Evolutionary conservation across 2,888 invertebrate species (phyloP).

Genomic region (Tetragnatha montana): DNA sequence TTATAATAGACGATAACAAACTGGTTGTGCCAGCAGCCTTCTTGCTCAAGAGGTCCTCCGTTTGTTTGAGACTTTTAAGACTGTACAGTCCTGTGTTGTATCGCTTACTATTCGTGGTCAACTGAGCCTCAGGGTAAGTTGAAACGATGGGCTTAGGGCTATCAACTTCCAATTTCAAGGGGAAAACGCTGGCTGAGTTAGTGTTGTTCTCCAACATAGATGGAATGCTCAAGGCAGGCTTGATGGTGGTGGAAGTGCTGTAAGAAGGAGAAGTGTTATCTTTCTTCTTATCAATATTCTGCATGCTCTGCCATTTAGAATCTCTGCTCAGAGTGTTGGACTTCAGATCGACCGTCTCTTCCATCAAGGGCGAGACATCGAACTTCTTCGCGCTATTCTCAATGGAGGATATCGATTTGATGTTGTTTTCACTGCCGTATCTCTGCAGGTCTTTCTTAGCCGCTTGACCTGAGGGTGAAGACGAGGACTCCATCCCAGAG

Average conservation of each 20-base stretch:
- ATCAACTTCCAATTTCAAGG: conserved; percentile 61
- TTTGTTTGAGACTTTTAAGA: conserved; percentile 53
- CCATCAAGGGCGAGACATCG: not conserved
- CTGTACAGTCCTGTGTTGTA: conserved; percentile 67
- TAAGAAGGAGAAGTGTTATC: conserved; percentile 14
- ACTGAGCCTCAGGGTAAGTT: conserved; percentile 68
- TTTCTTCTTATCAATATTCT: conserved; percentile 49
- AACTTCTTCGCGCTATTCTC: conserved; percentile 27
- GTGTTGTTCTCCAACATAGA: conserved; percentile 32
- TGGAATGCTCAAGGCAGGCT: conserved; percentile 57
- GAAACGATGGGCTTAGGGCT: conserved; percentile 66
- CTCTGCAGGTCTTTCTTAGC: conserved; percentile 61
- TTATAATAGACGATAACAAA: conserved; percentile 59
- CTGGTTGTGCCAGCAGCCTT: conserved; percentile 42
- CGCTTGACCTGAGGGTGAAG: not conserved
- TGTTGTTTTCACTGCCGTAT: conserved; percentile 59
- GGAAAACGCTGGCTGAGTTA: conserved; percentile 18
- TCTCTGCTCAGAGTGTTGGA: conserved; percentile 27
- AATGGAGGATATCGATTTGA: conserved; percentile 31
- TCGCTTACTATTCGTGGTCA: conserved; percentile 55
- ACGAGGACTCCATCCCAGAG: conserved; percentile 77
- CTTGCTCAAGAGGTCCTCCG: conserved; percentile 61
- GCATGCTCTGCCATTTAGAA: conserved; percentile 67
- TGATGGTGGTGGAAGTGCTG: conserved; percentile 25
- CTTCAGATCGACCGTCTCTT: conserved; percentile 12